phyloP scores from a whole-genome alignment of 2,888 invertebrate species.

The Mythimna impura region DNA sequence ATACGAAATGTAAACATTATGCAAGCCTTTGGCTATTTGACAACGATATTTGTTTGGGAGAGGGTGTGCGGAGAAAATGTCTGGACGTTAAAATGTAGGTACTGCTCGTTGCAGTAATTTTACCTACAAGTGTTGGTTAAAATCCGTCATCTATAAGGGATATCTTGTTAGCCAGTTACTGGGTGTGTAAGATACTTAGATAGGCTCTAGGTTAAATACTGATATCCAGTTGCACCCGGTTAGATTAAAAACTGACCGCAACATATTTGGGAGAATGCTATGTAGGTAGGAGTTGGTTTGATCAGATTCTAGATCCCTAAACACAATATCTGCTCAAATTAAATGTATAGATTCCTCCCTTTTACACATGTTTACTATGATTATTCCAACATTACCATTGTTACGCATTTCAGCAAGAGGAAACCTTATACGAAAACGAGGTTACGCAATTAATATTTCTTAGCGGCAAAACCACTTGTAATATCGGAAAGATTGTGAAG shows the following conservation, averaged over 20 bases:
- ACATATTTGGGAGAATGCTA: too few relatives aligned
- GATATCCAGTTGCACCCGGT: background rate
- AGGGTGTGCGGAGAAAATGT: slow-evolving; percentile 25
- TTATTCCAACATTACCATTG: slow-evolving; percentile 6
- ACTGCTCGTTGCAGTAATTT: background rate
- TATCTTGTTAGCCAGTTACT: too few relatives aligned
- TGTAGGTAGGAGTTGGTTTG: background rate
- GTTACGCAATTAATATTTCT: slow-evolving; percentile 64
- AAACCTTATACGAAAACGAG: slow-evolving; percentile 48
- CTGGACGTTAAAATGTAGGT: background rate
- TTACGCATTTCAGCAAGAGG: slow-evolving; percentile 23
- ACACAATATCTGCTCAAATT: background rate
- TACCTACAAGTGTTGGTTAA: background rate
- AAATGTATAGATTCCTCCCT: background rate
- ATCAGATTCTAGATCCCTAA: background rate
- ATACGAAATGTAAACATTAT: slow-evolving; percentile 79
- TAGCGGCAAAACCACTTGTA: slow-evolving; percentile 70
- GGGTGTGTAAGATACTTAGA: too few relatives aligned
- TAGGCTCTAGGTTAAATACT: too few relatives aligned
- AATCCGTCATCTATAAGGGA: too few relatives aligned
- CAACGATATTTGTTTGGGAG: slow-evolving; percentile 35
- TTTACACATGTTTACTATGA: background rate
- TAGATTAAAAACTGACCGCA: too few relatives aligned
- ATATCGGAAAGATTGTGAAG: slow-evolving; percentile 77
- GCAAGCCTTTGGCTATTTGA: slow-evolving; percentile 52